Percentiles rank a stretch among this genome's conserved stretches.
Evolutionary conservation across 1,140 invertebrate species (phyloP).

Genomic region (Cyclina sinensis): DNA sequence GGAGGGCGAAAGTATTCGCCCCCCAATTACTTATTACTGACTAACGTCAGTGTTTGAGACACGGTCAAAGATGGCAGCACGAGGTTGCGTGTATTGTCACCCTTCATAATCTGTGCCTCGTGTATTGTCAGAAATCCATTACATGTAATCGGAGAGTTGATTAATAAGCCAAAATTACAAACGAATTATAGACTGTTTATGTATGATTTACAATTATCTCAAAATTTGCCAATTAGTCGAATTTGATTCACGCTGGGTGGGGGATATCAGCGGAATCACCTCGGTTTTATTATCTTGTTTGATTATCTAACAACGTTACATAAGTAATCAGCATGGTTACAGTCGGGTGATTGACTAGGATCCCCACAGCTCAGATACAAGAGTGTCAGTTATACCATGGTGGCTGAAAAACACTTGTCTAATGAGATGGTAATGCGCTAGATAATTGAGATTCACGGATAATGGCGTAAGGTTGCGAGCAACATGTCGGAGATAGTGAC

Average conservation of each 20-base stretch:
- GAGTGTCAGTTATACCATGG: background rate
- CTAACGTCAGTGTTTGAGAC: background rate
- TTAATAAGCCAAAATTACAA: too few relatives aligned
- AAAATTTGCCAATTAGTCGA: conserved; percentile 30
- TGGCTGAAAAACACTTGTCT: conserved; percentile 21
- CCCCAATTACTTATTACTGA: too few relatives aligned
- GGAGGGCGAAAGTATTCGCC: too few relatives aligned
- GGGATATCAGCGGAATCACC: background rate
- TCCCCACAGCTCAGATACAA: conserved; percentile 6
- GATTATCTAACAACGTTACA: background rate
- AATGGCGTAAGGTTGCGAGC: background rate
- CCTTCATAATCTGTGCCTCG: background rate
- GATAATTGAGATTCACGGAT: background rate
- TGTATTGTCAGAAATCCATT: conserved; percentile 26
- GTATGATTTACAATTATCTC: background rate
- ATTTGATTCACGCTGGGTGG: background rate
- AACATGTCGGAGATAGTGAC: background rate
- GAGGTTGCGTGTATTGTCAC: background rate
- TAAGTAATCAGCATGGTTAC: background rate
- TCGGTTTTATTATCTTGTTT: background rate
- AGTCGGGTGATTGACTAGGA: background rate
- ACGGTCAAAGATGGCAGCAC: background rate
- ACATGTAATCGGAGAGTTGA: background rate
- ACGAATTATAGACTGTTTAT: too few relatives aligned
- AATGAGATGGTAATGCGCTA: background rate